Conservation (phyloP, 2,797 vertebrate genomes). For the Podargus strigoides region DNA sequence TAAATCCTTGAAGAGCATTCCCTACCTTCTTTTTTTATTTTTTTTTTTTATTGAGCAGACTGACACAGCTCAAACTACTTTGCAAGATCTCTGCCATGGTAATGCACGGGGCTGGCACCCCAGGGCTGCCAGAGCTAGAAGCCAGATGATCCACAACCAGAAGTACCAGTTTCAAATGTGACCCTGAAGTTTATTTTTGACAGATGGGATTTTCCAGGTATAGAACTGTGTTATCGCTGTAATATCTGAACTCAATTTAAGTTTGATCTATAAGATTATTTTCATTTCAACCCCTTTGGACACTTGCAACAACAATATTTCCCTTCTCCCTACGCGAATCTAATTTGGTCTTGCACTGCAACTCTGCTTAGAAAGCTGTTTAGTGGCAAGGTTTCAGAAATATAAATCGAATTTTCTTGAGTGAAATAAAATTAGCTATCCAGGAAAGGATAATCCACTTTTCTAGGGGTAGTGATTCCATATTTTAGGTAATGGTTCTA, state of each 20-base stretch:
- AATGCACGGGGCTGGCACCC: not conserved
- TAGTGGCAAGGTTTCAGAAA: constrained; percentile 29
- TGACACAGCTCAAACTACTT: not conserved
- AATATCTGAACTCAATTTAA: constrained; percentile 52
- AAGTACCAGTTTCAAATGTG: constrained; percentile 10
- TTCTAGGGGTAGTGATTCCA: not conserved
- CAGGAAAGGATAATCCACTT: constrained; percentile 40
- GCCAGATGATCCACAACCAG: not conserved
- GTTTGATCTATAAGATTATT: constrained; percentile 57
- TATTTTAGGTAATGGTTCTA: not conserved
- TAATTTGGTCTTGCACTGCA: constrained; percentile 42
- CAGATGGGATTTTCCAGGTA: constrained; percentile 26
- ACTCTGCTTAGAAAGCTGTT: constrained; percentile 49
- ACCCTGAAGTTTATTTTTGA: constrained; percentile 22
- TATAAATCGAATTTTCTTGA: constrained; percentile 27
- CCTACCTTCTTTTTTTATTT: not conserved
- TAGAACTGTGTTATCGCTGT: constrained; percentile 10
- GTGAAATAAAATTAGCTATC: not conserved
- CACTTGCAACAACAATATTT: constrained; percentile 39
- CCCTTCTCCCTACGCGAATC: constrained; percentile 9
- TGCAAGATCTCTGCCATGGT: not conserved
- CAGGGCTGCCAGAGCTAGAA: not conserved
- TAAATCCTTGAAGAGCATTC: not conserved
- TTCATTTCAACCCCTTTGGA: constrained; percentile 49
- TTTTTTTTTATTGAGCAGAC: not conserved